These are phyloP conservation scores for Tiliqua scincoides DNA, from an alignment of 2,113 vertebrate genomes.

Conservation along the genomic window DNA sequence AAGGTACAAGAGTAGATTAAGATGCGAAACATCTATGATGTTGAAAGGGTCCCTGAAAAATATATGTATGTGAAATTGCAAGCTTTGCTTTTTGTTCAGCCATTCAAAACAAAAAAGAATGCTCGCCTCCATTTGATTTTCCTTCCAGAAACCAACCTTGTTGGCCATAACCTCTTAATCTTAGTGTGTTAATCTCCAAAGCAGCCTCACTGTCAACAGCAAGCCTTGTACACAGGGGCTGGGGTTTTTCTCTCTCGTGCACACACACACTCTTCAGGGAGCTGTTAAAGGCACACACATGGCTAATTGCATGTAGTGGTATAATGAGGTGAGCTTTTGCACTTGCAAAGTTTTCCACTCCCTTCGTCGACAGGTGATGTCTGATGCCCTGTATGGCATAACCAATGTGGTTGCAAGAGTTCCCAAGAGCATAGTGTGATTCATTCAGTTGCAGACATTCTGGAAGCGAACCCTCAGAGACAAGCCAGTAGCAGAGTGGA, in stretches of 20 bases:
- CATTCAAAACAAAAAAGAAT: not conserved
- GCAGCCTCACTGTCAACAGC: slow-evolving; percentile 17
- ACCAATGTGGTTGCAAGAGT: slow-evolving; percentile 37
- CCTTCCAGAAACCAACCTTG: not conserved
- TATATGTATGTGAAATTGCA: not conserved
- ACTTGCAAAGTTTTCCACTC: not conserved
- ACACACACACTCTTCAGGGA: not conserved
- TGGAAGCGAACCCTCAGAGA: slow-evolving; percentile 58
- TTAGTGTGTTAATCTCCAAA: not conserved
- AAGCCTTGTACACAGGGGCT: not conserved
- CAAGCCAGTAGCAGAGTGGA: slow-evolving; percentile 58
- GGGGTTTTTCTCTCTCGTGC: not conserved
- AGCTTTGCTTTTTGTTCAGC: not conserved
- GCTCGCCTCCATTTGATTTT: not conserved
- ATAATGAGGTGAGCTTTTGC: not conserved
- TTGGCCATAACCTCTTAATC: not conserved
- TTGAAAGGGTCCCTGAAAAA: too few relatives aligned
- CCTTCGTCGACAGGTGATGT: slow-evolving; percentile 40
- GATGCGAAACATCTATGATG: too few relatives aligned
- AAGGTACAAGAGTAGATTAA: too few relatives aligned
- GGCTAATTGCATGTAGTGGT: not conserved
- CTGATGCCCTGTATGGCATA: slow-evolving; percentile 49
- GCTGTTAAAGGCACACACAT: not conserved
- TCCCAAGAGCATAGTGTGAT: slow-evolving; percentile 21
- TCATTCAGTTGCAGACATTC: slow-evolving; percentile 59